These are phyloP conservation scores for Araneus ventricosus DNA, from an alignment of 1,140 invertebrate genomes.

Conservation along the genomic window DNA sequence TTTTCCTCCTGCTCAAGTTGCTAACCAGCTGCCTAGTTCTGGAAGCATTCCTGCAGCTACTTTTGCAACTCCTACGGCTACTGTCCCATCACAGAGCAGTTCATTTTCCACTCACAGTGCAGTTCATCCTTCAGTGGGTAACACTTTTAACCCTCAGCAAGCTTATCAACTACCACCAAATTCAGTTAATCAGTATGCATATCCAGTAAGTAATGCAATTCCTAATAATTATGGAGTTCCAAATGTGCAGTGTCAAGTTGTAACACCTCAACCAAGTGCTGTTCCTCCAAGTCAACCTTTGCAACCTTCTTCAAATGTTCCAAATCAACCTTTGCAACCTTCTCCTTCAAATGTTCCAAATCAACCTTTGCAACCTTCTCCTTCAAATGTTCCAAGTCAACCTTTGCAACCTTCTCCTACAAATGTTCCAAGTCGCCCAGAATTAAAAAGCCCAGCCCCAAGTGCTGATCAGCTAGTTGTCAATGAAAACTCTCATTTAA, in stretches of 20 bases:
- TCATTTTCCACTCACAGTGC: background rate
- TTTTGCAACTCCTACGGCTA: background rate
- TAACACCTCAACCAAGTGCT: background rate
- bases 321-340: background rate
- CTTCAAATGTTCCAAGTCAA: background rate
- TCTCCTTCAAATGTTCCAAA: background rate
- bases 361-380: background rate
- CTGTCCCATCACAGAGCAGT: background rate
- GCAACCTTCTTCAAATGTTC: background rate
- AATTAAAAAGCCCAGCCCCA: conserved; percentile 4
- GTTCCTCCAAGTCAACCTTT: conserved; percentile 20
- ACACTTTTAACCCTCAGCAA: background rate
- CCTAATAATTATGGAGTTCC: background rate
- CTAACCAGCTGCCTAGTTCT: background rate
- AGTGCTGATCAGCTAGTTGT: background rate
- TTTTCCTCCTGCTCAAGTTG: background rate
- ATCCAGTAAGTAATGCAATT: background rate
- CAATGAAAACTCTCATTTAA: background rate
- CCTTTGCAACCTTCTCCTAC: conserved; percentile 39
- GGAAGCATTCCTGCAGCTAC: background rate
- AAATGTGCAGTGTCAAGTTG: conserved; percentile 12
- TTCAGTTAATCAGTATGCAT: conserved; percentile 1
- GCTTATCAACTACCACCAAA: background rate
- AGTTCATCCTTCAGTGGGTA: background rate
- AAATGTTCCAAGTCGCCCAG: background rate